Conservation (phyloP, 2,113 vertebrate genomes). For the Oryzias celebensis region DNA sequence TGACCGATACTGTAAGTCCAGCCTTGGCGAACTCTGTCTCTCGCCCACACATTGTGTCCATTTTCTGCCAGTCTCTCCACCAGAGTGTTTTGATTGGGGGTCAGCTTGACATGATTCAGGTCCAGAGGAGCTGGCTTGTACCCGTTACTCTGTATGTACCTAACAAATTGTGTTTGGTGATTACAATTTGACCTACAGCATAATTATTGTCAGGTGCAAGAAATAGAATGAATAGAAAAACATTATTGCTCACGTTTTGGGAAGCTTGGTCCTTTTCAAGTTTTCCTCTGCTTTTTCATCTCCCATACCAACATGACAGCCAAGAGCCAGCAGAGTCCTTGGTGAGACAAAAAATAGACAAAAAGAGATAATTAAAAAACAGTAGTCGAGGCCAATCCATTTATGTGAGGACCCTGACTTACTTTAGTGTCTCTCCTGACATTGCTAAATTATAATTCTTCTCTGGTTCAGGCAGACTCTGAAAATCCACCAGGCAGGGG, state of each 20-base stretch:
- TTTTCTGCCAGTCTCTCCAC: conserved; percentile 92
- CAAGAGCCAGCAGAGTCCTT: conserved; percentile 88
- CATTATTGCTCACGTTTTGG: conserved; percentile 83
- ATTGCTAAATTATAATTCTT: conserved; percentile 92
- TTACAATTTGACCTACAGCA: conserved; percentile 4
- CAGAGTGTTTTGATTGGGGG: conserved; percentile 88
- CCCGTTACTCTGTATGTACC: conserved; percentile 86
- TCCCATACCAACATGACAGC: conserved; percentile 94
- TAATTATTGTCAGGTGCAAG: neutral
- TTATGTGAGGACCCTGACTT: conserved; percentile 41
- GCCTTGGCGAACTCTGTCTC: conserved; percentile 87
- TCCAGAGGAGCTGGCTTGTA: conserved; percentile 90
- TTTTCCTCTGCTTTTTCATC: conserved; percentile 94
- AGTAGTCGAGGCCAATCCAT: neutral
- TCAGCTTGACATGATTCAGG: conserved; percentile 86
- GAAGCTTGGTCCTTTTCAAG: conserved; percentile 87
- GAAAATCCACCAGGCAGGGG: conserved; percentile 88
- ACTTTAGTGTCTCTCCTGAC: conserved; percentile 94
- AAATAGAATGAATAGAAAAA: neutral
- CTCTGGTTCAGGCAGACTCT: conserved; percentile 87
- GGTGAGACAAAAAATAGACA: conserved; percentile 11
- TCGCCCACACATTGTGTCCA: conserved; percentile 91
- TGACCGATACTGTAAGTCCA: conserved; percentile 92
- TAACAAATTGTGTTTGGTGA: conserved; percentile 37
- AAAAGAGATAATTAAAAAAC: conserved; percentile 3